Percentiles rank a stretch among this genome's conserved stretches.
phyloP scores from a whole-genome alignment of 2,113 vertebrate species.

The Proterorhinus semilunaris region DNA sequence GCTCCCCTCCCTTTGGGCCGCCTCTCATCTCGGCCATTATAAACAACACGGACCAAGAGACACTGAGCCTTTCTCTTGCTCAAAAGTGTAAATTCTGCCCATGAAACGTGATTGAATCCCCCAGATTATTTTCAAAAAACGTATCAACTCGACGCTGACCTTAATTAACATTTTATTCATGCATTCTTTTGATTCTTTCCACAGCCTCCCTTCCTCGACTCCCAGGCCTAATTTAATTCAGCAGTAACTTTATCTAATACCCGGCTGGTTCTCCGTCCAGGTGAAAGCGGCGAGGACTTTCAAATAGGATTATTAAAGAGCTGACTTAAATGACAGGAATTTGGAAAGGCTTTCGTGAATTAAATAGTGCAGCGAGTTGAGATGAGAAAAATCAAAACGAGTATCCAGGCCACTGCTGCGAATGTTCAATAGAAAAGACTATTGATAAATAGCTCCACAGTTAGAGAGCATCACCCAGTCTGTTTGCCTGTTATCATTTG shows the following conservation, averaged over 20 bases:
- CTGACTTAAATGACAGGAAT: not conserved
- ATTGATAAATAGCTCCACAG: no score
- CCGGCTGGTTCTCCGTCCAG: constrained; percentile 15
- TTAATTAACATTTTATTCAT: constrained; percentile 39
- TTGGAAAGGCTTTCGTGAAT: not conserved
- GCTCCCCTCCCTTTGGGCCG: constrained; percentile 19
- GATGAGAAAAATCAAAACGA: not conserved
- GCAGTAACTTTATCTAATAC: constrained; percentile 23
- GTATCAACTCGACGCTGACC: constrained; percentile 9
- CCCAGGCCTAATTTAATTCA: constrained; percentile 37
- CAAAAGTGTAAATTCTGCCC: constrained; percentile 28
- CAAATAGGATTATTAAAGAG: constrained; percentile 9
- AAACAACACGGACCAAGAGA: constrained; percentile 29
- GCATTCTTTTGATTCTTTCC: constrained; percentile 7
- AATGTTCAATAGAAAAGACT: no score
- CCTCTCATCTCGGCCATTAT: constrained; percentile 32
- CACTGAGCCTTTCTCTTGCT: not conserved
- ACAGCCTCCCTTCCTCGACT: not conserved
- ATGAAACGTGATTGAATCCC: constrained; percentile 34
- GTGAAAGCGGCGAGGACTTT: constrained; percentile 19
- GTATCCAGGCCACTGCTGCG: no score
- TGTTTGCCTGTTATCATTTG: no score
- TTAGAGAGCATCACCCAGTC: no score
- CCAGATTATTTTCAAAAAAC: constrained; percentile 22
- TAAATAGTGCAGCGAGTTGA: not conserved